phyloP scores from a whole-genome alignment of 2,888 invertebrate genomes.

The Meta bourneti region DNA sequence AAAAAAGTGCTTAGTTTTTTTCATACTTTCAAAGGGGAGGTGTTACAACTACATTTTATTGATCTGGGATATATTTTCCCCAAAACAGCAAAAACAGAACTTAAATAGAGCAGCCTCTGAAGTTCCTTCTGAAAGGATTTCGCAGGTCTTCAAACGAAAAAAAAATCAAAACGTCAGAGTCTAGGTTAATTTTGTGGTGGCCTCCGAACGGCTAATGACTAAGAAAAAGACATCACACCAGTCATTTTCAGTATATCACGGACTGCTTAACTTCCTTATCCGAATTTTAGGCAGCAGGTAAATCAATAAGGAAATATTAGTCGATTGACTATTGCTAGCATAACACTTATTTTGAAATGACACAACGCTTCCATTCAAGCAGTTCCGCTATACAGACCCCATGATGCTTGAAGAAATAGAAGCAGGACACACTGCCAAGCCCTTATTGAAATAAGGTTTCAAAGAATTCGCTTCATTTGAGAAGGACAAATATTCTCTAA shows the following conservation, averaged over 20 bases:
- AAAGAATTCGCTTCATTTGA: too few species aligned
- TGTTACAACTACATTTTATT: too few species aligned
- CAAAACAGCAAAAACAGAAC: too few species aligned
- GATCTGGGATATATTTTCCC: too few species aligned
- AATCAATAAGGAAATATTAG: background rate
- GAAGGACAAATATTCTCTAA: too few species aligned
- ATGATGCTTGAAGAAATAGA: too few species aligned
- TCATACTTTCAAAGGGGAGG: too few species aligned
- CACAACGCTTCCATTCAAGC: background rate
- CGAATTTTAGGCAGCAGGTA: background rate
- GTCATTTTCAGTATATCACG: background rate
- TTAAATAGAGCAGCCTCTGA: background rate
- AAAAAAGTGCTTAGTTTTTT: too few species aligned
- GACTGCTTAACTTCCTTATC: conserved; percentile 3
- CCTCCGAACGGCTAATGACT: background rate
- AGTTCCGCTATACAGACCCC: too few species aligned
- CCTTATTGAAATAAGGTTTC: too few species aligned
- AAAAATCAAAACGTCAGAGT: background rate
- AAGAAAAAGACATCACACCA: background rate
- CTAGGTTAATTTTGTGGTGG: background rate
- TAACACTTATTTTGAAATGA: background rate
- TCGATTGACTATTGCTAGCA: too few species aligned
- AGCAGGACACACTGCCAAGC: too few species aligned
- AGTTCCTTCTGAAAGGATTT: background rate
- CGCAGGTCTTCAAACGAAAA: background rate